These are phyloP conservation scores for Cephonodes hylas DNA, from an alignment of 2,888 invertebrate species.

Conservation along the genomic window DNA sequence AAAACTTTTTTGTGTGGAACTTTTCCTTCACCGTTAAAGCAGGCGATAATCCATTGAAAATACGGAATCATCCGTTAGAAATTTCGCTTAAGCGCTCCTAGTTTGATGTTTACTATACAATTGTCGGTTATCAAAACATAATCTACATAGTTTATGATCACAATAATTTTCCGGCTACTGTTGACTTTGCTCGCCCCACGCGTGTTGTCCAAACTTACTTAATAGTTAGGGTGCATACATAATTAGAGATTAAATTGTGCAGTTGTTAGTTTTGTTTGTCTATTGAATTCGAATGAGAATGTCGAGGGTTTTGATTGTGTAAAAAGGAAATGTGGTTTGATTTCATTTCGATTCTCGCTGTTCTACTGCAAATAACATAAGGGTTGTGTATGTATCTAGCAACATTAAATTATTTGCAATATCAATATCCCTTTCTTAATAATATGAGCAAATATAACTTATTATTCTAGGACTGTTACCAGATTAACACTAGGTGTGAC, in stretches of 20 bases:
- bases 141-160: too few relatives aligned
- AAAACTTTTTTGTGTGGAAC: too few relatives aligned
- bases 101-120: too few relatives aligned
- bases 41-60: too few relatives aligned
- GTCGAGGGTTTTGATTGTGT: neutral
- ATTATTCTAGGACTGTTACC: too few relatives aligned
- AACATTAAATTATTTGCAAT: neutral
- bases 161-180: neutral
- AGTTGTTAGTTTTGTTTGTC: conserved; percentile 3
- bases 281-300: neutral
- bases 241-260: conserved; percentile 5
- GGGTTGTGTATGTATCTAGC: neutral
- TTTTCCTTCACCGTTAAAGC: too few relatives aligned
- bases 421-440: too few relatives aligned
- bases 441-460: too few relatives aligned
- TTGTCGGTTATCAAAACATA: too few relatives aligned
- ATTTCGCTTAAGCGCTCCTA: too few relatives aligned
- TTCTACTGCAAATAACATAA: neutral
- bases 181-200: neutral
- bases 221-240: conserved; percentile 5
- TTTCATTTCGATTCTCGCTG: neutral
- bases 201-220: neutral
- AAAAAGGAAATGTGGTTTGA: neutral
- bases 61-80: too few relatives aligned
- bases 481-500: too few relatives aligned